phyloP scores from a whole-genome alignment of 2,888 invertebrate genomes.

The Eustalomyia histrio region DNA sequence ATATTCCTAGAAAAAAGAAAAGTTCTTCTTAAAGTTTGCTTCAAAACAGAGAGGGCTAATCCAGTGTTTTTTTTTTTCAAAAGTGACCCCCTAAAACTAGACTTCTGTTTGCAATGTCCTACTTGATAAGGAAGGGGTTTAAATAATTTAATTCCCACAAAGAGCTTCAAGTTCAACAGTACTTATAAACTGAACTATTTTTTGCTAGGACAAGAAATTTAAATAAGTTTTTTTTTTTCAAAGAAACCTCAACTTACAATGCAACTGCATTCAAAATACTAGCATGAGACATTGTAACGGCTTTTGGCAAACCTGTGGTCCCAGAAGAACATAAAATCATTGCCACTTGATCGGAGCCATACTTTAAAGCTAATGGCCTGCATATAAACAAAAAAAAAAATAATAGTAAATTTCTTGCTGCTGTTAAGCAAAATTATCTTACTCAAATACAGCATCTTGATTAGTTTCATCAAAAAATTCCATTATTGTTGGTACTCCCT shows the following conservation, averaged over 20 bases:
- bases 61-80: no score
- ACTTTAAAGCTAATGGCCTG: conserved; percentile 44
- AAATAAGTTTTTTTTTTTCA: background rate
- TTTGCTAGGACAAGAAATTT: no score
- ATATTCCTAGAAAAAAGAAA: no score
- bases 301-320: conserved; percentile 67
- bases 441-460: conserved; percentile 34
- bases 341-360: conserved; percentile 63
- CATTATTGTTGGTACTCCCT: conserved; percentile 50
- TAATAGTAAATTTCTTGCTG: background rate
- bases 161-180: no score
- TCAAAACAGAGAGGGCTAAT: no score
- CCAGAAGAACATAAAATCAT: conserved; percentile 67
- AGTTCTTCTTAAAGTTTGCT: no score
- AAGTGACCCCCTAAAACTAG: no score
- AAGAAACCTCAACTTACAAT: conserved; percentile 34
- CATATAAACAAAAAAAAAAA: background rate
- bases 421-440: background rate
- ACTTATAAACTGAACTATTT: no score
- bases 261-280: conserved; percentile 39
- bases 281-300: conserved; percentile 65
- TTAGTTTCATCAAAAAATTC: conserved; percentile 39
- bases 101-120: no score
- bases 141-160: no score
- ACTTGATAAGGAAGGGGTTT: no score